These are phyloP conservation scores for Gavialis gangeticus DNA, from an alignment of 2,113 vertebrate species.

Conservation along the genomic window DNA sequence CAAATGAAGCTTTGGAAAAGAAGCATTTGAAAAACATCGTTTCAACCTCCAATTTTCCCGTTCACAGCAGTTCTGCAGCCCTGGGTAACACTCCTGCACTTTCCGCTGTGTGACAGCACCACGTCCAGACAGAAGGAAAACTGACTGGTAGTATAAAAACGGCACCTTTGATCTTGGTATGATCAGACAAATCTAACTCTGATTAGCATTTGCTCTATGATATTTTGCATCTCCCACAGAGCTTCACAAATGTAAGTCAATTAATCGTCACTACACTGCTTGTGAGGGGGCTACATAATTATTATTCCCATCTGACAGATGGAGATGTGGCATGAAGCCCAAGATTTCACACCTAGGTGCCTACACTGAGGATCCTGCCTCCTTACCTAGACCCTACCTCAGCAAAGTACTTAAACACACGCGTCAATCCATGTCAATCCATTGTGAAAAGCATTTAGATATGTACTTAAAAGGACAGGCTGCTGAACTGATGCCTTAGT, in stretches of 20 bases:
- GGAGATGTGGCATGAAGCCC: slow-evolving; percentile 48
- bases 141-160: background rate
- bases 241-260: background rate
- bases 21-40: background rate
- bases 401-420: slow-evolving; percentile 14
- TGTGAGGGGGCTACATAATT: background rate
- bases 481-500: background rate
- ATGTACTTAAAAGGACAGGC: background rate
- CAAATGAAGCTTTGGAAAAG: background rate
- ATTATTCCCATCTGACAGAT: background rate
- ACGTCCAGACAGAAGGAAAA: slow-evolving; percentile 5
- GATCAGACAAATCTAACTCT: background rate
- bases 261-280: background rate
- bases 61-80: background rate
- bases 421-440: background rate
- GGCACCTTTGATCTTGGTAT: background rate
- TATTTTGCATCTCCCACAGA: background rate
- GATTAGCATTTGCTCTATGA: background rate
- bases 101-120: background rate
- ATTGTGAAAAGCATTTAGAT: slow-evolving; percentile 9
- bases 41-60: slow-evolving; percentile 18
- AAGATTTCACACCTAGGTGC: background rate
- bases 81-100: background rate
- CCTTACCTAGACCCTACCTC: background rate
- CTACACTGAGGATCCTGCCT: background rate